Percentiles rank a stretch among this genome's conserved stretches.
Evolutionary conservation across 2,797 vertebrate genomes (phyloP).

Genomic region (Pseudochromis fuscus): DNA sequence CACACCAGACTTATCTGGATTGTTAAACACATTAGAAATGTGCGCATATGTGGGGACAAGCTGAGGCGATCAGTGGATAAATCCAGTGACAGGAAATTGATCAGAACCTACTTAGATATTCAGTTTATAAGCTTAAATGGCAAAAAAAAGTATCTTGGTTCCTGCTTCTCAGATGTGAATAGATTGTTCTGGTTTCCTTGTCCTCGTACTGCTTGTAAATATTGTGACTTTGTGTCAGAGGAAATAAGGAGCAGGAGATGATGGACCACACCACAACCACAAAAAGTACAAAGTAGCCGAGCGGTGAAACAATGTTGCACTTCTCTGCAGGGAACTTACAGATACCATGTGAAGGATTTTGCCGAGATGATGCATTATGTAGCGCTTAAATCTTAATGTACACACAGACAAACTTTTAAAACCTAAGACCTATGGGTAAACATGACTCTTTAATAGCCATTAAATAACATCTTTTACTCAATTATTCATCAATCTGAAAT

Average conservation of each 20-base stretch:
- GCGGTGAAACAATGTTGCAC: neutral
- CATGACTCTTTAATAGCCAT: conserved; percentile 61
- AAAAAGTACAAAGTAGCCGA: neutral
- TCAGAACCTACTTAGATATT: neutral
- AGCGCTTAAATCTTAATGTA: conserved; percentile 38
- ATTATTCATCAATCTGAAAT: conserved; percentile 74
- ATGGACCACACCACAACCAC: neutral
- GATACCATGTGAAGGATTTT: conserved; percentile 10
- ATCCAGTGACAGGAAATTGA: neutral
- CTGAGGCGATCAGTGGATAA: too few species aligned
- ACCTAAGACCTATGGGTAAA: conserved; percentile 57
- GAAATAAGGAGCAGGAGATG: neutral
- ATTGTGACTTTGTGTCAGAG: neutral
- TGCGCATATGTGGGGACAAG: neutral
- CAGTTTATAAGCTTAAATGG: neutral
- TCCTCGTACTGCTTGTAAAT: too few species aligned
- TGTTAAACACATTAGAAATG: conserved; percentile 5
- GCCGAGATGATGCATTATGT: conserved; percentile 36
- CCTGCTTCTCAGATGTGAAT: neutral
- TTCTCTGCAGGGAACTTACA: neutral
- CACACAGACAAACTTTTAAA: conserved; percentile 29
- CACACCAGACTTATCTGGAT: neutral
- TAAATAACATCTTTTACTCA: conserved; percentile 61
- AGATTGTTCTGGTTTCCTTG: neutral
- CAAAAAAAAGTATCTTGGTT: neutral